These are phyloP conservation scores for Lepus townsendii DNA, from an alignment of 2,797 vertebrate genomes.

Conservation along the genomic window DNA sequence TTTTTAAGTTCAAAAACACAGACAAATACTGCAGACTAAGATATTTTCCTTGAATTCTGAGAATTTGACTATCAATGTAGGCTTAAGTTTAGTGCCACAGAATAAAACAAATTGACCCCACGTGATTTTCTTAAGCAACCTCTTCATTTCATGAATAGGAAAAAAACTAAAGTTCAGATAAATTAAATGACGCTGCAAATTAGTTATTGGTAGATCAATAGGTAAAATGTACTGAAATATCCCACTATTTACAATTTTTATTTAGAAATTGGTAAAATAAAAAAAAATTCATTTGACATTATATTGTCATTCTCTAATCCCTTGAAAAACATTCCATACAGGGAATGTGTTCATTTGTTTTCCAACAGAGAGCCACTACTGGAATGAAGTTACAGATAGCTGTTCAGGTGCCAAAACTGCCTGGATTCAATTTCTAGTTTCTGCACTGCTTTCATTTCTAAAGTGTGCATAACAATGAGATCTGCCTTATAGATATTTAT, in stretches of 20 bases:
- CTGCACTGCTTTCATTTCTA: not conserved
- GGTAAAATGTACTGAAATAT: not conserved
- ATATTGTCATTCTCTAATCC: not conserved
- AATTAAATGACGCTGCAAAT: not conserved
- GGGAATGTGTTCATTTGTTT: not conserved
- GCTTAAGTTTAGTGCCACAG: not conserved
- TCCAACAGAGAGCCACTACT: not conserved
- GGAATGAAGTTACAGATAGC: not conserved
- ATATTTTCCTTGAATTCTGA: conserved; percentile 13
- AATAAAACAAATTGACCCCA: not conserved
- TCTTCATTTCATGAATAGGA: not conserved
- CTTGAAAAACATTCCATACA: not conserved
- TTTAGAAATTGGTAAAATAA: conserved; percentile 8
- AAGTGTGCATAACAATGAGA: not conserved
- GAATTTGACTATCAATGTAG: not conserved
- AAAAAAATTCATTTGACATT: not conserved
- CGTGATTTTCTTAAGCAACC: not conserved
- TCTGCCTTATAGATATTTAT: conserved; percentile 8
- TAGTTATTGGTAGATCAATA: not conserved
- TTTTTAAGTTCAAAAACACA: not conserved
- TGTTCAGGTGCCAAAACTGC: not conserved
- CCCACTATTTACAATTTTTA: not conserved
- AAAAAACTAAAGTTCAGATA: conserved; percentile 1
- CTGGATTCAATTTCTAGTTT: not conserved
- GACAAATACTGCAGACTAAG: not conserved